Conservation (phyloP, 2,113 vertebrate species). For the Desmodus rotundus region DNA sequence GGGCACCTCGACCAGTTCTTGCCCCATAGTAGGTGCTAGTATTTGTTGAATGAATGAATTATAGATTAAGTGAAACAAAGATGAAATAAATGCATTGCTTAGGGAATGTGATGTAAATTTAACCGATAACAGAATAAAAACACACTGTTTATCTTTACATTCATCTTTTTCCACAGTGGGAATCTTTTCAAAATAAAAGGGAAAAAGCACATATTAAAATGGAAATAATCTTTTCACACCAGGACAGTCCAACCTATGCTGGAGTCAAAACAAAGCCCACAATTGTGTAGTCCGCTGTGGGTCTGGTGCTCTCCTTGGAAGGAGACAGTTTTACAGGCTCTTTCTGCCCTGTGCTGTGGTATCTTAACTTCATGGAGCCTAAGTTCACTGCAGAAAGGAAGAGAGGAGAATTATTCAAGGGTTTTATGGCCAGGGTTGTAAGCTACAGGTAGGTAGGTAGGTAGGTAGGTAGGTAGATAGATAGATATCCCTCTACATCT, state of each 20-base stretch:
- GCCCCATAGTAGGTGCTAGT: not conserved
- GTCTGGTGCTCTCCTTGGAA: not conserved
- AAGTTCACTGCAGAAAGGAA: not conserved
- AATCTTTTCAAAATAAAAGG: not conserved
- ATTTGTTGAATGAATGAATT: not conserved
- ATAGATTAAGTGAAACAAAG: not conserved
- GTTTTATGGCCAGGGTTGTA: not conserved
- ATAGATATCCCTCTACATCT: not conserved
- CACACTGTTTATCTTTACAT: not conserved
- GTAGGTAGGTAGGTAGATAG: not conserved
- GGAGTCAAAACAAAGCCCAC: not conserved
- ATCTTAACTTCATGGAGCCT: not conserved
- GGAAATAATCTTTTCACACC: not conserved
- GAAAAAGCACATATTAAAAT: not conserved
- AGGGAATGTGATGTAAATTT: not conserved
- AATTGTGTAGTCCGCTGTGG: not conserved
- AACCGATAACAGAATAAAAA: not conserved
- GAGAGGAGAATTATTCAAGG: not conserved
- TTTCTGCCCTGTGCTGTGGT: not conserved
- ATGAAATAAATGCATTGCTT: not conserved
- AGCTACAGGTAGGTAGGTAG: not conserved
- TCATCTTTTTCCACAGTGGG: not conserved
- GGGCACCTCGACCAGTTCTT: not conserved
- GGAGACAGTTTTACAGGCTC: not conserved
- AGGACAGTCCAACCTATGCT: not conserved